phyloP scores from a whole-genome alignment of 2,888 invertebrate species.

The Agonopterix heracliana region DNA sequence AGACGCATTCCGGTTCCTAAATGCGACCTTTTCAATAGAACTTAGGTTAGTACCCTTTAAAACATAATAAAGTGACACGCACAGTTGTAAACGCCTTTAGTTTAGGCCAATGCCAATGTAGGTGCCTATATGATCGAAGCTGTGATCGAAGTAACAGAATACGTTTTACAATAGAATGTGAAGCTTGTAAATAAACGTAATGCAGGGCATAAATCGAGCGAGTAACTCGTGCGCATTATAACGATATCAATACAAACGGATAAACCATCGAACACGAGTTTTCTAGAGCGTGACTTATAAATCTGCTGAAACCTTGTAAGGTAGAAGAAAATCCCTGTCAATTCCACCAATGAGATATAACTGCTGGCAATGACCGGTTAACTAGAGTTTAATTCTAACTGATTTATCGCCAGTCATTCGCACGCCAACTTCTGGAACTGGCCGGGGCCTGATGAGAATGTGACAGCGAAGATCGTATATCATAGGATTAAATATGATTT shows the following conservation, averaged over 20 bases:
- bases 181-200: neutral
- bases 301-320: constrained; percentile 28
- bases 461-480: constrained; percentile 25
- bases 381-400: constrained; percentile 28
- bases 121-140: no score
- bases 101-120: no score
- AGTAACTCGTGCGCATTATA: constrained; percentile 8
- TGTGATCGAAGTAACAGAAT: no score
- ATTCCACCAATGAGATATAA: neutral
- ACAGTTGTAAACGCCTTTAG: no score
- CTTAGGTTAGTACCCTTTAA: no score
- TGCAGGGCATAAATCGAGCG: neutral
- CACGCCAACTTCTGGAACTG: constrained; percentile 21
- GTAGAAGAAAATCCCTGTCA: neutral
- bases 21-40: no score
- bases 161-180: no score
- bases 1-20: no score
- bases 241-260: constrained; percentile 30
- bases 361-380: constrained; percentile 27
- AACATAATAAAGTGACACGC: no score
- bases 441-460: constrained; percentile 18
- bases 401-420: constrained; percentile 29
- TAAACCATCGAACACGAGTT: constrained; percentile 39
- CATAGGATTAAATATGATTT: constrained; percentile 26
- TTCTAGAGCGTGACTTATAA: constrained; percentile 53